Conservation (phyloP, 37 sponge, comb jelly and placozoan species). For the Oscarella lobularis region DNA sequence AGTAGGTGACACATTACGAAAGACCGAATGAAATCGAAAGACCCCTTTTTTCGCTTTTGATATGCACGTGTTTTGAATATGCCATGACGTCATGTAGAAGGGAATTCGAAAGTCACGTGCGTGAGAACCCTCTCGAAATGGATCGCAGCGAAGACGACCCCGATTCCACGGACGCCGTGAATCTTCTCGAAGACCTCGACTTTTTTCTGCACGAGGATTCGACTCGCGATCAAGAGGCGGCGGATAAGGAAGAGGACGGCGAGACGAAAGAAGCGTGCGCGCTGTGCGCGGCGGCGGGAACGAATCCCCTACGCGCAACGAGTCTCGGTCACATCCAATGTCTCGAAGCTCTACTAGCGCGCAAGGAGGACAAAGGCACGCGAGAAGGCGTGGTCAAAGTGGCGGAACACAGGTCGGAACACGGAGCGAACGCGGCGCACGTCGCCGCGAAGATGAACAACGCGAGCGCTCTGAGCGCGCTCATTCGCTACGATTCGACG, state of each 20-base stretch:
- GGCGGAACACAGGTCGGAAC: constrained; percentile 4
- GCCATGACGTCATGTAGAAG: too few relatives aligned
- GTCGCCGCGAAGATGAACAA: constrained; percentile 46
- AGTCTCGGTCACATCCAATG: background rate
- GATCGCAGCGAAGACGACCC: too few relatives aligned
- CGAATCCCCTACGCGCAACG: background rate
- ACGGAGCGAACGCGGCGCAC: constrained; percentile 57
- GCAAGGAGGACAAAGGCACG: constrained; percentile 1
- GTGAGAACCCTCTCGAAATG: too few relatives aligned
- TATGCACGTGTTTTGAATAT: too few relatives aligned
- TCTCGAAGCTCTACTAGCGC: background rate
- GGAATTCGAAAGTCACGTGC: too few relatives aligned
- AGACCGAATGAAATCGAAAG: too few relatives aligned
- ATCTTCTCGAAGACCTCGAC: background rate
- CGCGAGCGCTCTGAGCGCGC: constrained; percentile 16
- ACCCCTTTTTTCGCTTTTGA: too few relatives aligned
- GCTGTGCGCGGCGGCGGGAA: background rate
- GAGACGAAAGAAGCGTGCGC: background rate
- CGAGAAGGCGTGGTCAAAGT: too few relatives aligned
- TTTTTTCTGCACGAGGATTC: background rate
- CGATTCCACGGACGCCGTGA: background rate
- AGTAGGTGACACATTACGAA: too few relatives aligned
- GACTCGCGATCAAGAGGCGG: background rate
- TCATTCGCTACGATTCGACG: constrained; percentile 16
- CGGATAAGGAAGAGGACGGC: too few relatives aligned